Percentiles rank a stretch among this genome's conserved stretches.
phyloP scores from a whole-genome alignment of 2,797 vertebrate genomes.

The Tachyglossus aculeatus region DNA sequence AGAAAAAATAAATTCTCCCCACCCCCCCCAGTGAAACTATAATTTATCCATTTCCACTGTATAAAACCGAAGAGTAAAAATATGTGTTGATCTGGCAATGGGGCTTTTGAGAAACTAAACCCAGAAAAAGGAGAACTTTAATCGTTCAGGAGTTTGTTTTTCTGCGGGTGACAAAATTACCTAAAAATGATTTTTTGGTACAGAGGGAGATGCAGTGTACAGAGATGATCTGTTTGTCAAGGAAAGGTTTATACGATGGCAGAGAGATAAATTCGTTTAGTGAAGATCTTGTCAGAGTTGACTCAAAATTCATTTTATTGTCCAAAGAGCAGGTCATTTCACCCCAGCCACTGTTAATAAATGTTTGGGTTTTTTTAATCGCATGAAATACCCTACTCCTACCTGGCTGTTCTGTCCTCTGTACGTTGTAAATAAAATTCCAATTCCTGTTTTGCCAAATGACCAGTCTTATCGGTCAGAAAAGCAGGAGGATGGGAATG shows the following conservation, averaged over 20 bases:
- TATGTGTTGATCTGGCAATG: constrained; percentile 8
- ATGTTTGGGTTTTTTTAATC: constrained; percentile 18
- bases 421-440: constrained; percentile 21
- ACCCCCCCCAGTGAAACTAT: constrained; percentile 3
- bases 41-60: constrained; percentile 22
- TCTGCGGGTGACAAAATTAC: constrained; percentile 24
- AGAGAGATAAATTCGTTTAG: constrained; percentile 17
- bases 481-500: constrained; percentile 9
- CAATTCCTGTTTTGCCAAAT: constrained; percentile 11
- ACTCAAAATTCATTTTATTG: constrained; percentile 28
- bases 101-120: constrained; percentile 2
- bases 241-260: constrained; percentile 16
- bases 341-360: not conserved
- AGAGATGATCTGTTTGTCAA: not conserved
- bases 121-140: constrained; percentile 8
- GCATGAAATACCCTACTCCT: not conserved
- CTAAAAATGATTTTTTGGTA: constrained; percentile 42
- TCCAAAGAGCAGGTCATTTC: constrained; percentile 26
- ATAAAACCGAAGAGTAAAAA: constrained; percentile 26
- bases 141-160: constrained; percentile 49
- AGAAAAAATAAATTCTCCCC: constrained; percentile 19
- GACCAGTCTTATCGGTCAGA: constrained; percentile 22
- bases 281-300: constrained; percentile 14
- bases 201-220: constrained; percentile 11
- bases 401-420: not conserved